Evolutionary conservation across 1,140 invertebrate genomes (phyloP).

Genomic region (Ephestia elutella): DNA sequence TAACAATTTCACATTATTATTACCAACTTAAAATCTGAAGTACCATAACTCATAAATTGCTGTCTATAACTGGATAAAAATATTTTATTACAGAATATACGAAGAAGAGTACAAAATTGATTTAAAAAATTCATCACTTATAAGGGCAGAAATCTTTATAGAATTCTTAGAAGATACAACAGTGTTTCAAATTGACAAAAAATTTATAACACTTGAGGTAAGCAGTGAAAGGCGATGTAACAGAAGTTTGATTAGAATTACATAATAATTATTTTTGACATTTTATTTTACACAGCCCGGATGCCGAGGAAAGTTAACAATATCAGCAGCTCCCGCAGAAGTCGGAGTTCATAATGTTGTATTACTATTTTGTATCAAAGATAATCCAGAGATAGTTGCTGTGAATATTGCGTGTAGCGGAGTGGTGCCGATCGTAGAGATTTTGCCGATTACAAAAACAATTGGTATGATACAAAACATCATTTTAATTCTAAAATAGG

Average conservation of each 20-base stretch:
- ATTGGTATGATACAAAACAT: conserved; percentile 44
- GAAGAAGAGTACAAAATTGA: conserved; percentile 58
- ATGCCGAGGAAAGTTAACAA: conserved; percentile 44
- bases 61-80: not conserved
- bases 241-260: no score
- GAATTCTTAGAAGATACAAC: conserved; percentile 54
- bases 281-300: conserved; percentile 40
- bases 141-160: conserved; percentile 49
- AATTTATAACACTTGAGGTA: conserved; percentile 49
- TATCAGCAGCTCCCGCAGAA: conserved; percentile 54
- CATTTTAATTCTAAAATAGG: no score
- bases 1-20: not conserved
- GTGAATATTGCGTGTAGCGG: conserved; percentile 52
- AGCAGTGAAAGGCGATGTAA: conserved; percentile 9
- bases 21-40: not conserved
- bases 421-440: conserved; percentile 51
- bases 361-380: conserved; percentile 55
- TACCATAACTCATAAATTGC: not conserved
- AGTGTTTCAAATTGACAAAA: conserved; percentile 52
- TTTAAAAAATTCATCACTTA: conserved; percentile 56
- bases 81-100: conserved; percentile 42
- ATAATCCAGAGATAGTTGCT: conserved; percentile 59
- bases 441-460: conserved; percentile 52
- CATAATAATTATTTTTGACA: not conserved
- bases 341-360: conserved; percentile 41